phyloP scores from a whole-genome alignment of 2,888 invertebrate species.

The Megalurothrips usitatus region DNA sequence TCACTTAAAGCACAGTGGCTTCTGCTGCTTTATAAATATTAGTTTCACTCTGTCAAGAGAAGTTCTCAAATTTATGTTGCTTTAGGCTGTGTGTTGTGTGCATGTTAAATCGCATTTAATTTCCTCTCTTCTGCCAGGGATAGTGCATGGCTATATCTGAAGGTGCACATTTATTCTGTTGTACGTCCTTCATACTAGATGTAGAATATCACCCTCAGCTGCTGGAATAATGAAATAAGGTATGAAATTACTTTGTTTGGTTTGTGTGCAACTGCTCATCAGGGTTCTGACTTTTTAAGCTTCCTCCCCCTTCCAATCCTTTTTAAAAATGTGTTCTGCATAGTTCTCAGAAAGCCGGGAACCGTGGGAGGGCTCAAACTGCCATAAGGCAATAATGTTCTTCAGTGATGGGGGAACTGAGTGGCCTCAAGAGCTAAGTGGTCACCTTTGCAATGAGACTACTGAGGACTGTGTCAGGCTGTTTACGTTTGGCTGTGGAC shows the following conservation, averaged over 20 bases:
- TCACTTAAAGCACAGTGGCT: background rate
- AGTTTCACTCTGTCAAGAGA: background rate
- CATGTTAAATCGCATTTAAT: background rate
- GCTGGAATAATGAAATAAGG: background rate
- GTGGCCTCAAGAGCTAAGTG: conserved; percentile 48
- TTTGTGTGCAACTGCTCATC: background rate
- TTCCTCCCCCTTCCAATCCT: too few species aligned
- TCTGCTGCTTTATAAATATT: background rate
- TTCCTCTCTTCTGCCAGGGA: conserved; percentile 2
- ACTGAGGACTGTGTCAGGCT: conserved; percentile 45
- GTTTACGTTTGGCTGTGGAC: conserved; percentile 51
- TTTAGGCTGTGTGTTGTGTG: background rate
- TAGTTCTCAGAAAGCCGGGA: conserved; percentile 39
- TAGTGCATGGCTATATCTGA: conserved; percentile 3
- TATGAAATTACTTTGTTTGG: background rate
- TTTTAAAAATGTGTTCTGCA: background rate
- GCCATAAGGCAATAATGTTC: conserved; percentile 52
- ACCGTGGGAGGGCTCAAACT: conserved; percentile 46
- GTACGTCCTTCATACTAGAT: background rate
- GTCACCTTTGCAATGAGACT: conserved; percentile 36
- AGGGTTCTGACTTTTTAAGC: too few species aligned
- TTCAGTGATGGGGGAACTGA: conserved; percentile 55
- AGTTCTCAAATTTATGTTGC: background rate
- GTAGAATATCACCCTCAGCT: background rate
- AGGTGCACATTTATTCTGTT: conserved; percentile 22